phyloP scores from a whole-genome alignment of 2,113 vertebrate species.

The Empidonax traillii region DNA sequence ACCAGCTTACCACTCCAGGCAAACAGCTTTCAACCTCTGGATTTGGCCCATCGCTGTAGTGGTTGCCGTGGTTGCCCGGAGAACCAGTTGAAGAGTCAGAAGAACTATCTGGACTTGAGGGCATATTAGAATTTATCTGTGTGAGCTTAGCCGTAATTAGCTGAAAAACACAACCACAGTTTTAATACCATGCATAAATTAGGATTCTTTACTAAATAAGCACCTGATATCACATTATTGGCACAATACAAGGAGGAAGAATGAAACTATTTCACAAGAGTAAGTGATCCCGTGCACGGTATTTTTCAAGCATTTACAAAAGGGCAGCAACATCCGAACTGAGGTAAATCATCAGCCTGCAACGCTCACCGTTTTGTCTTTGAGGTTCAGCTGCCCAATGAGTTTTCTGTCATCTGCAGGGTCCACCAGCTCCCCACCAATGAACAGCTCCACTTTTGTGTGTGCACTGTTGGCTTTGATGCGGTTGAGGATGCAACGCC shows the following conservation, averaged over 20 bases:
- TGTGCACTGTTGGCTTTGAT: constrained; percentile 97
- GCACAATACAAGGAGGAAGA: not conserved
- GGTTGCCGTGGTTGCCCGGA: constrained; percentile 97
- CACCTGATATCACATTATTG: not conserved
- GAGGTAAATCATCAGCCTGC: not conserved
- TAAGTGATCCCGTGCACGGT: rapidly evolving
- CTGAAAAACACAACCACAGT: constrained; percentile 71
- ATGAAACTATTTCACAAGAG: not conserved
- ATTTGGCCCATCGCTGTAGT: constrained; percentile 97
- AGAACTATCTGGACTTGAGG: constrained; percentile 98
- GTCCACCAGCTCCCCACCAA: constrained; percentile 96
- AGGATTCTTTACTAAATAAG: not conserved
- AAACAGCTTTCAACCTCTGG: constrained; percentile 98
- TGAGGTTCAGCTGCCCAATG: constrained; percentile 96
- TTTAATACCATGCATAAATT: not conserved
- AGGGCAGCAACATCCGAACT: not conserved
- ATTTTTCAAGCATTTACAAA: not conserved
- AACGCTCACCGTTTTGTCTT: constrained; percentile 94
- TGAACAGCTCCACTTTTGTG: constrained; percentile 97
- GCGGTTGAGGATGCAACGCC: constrained; percentile 92
- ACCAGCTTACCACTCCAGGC: constrained; percentile 91
- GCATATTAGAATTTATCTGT: constrained; percentile 99
- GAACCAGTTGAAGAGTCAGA: constrained; percentile 99
- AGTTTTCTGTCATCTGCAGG: constrained; percentile 96
- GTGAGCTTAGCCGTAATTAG: constrained; percentile 99